These are phyloP conservation scores for Scolopax rusticola DNA, from an alignment of 2,797 vertebrate genomes.

Conservation along the genomic window DNA sequence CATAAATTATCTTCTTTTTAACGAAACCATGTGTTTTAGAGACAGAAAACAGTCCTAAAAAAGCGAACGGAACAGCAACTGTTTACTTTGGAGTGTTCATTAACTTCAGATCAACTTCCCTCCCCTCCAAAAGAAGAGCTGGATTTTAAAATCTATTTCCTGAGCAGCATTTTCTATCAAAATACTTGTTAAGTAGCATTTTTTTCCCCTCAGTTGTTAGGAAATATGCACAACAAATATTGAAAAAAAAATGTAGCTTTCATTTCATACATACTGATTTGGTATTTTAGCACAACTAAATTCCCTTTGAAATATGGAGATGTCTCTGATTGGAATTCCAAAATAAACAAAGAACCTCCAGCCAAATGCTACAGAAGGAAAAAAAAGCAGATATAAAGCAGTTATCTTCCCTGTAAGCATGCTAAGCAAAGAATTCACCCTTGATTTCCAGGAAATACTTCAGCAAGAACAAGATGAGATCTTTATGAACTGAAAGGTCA, in stretches of 20 bases:
- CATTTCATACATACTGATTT: neutral
- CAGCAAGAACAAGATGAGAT: neutral
- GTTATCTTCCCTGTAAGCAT: neutral
- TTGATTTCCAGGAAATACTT: neutral
- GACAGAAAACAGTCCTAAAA: neutral
- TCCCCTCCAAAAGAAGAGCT: neutral
- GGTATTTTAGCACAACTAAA: neutral
- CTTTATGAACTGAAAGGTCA: neutral
- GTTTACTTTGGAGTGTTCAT: neutral
- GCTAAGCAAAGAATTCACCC: neutral
- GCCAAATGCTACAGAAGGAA: neutral
- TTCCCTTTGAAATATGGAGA: neutral
- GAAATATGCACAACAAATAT: neutral
- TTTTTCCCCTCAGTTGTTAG: neutral
- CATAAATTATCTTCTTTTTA: neutral
- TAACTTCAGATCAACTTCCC: neutral
- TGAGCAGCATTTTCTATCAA: neutral
- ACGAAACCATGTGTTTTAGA: neutral
- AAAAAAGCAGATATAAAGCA: neutral
- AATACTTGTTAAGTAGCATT: neutral
- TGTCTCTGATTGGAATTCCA: neutral
- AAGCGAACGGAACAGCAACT: neutral
- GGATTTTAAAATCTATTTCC: neutral
- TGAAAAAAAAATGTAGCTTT: neutral
- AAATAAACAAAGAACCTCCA: neutral